phyloP scores from a whole-genome alignment of 1,140 invertebrate genomes.

The Cherax destructor region DNA sequence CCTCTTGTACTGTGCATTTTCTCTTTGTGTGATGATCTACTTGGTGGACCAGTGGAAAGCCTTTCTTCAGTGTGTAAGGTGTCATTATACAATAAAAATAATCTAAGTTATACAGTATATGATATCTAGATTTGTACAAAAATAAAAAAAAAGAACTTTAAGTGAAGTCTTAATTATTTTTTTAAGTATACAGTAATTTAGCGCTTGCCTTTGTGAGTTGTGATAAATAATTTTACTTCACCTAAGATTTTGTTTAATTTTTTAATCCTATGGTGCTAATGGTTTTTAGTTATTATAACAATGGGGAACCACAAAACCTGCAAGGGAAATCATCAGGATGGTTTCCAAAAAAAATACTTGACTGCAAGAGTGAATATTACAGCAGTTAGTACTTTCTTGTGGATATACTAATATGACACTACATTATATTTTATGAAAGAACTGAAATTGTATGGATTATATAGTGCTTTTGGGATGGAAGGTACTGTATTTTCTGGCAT shows the following conservation, averaged over 20 bases:
- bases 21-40: constrained; percentile 8
- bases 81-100: not conserved
- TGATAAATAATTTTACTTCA: constrained; percentile 15
- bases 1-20: too few relatives aligned
- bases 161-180: constrained; percentile 9
- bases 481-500: too few relatives aligned
- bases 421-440: too few relatives aligned
- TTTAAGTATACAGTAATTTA: not conserved
- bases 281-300: too few relatives aligned
- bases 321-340: too few relatives aligned
- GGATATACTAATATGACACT: too few relatives aligned
- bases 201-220: not conserved
- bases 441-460: too few relatives aligned
- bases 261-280: not conserved
- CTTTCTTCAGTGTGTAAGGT: constrained; percentile 23
- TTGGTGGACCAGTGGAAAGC: constrained; percentile 19
- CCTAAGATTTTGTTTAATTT: not conserved
- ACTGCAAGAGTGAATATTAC: too few relatives aligned
- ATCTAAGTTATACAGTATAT: constrained; percentile 18
- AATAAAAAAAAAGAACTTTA: not conserved
- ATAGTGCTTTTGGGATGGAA: too few relatives aligned
- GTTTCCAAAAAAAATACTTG: too few relatives aligned
- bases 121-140: constrained; percentile 1
- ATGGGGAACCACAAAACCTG: too few relatives aligned
- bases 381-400: too few relatives aligned